A percentile compares a stretch with the other conserved stretches of the same genome.
Conservation (phyloP, 1,140 invertebrate species). For the Zaprionus camerounensis region DNA sequence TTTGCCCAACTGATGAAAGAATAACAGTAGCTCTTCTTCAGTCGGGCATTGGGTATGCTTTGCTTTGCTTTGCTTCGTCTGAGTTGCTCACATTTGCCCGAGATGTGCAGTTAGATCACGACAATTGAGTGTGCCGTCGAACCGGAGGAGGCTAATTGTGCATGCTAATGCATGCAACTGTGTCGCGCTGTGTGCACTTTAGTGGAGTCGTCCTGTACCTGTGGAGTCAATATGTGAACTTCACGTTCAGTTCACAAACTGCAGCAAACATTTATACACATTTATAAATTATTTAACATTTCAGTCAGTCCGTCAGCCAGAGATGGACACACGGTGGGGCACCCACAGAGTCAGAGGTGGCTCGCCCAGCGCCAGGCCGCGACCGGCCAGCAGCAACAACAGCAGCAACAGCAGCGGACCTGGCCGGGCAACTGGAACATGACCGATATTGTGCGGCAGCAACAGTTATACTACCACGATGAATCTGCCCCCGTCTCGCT, state of each 20-base stretch:
- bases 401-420: slow-evolving; percentile 15
- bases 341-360: slow-evolving; percentile 71
- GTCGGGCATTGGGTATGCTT: not conserved
- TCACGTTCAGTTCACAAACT: slow-evolving; percentile 58
- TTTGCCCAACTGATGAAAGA: slow-evolving; percentile 66
- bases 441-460: slow-evolving; percentile 75
- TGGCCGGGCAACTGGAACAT: slow-evolving; percentile 74
- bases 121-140: slow-evolving; percentile 38
- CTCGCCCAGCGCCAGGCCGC: slow-evolving; percentile 34
- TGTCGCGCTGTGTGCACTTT: slow-evolving; percentile 46
- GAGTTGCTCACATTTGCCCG: slow-evolving; percentile 49
- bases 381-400: too few relatives aligned
- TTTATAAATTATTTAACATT: slow-evolving; percentile 80
- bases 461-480: slow-evolving; percentile 62
- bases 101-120: slow-evolving; percentile 64
- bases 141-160: slow-evolving; percentile 68
- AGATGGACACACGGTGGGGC: slow-evolving; percentile 19
- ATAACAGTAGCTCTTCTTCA: slow-evolving; percentile 56
- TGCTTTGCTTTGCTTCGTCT: slow-evolving; percentile 58
- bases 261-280: slow-evolving; percentile 44
- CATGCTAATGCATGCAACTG: slow-evolving; percentile 82
- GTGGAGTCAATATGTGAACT: slow-evolving; percentile 67
- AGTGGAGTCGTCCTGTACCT: slow-evolving; percentile 66
- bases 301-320: slow-evolving; percentile 20
- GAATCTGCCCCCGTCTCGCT: not conserved